Conservation (phyloP, 1,140 invertebrate genomes). For the Saccostrea glomerata region DNA sequence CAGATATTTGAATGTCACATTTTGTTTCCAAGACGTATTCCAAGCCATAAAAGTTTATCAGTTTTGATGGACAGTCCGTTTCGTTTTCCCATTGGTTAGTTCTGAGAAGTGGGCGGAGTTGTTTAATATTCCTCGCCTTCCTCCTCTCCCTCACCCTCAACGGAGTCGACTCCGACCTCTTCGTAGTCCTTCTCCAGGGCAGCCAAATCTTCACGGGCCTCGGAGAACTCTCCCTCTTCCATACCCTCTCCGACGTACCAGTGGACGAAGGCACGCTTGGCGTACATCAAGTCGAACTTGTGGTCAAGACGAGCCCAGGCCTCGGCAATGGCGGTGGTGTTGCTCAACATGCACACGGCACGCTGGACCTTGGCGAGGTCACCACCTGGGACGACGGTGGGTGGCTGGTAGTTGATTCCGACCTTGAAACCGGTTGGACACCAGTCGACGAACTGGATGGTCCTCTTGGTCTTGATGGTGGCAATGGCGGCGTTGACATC, state of each 20-base stretch:
- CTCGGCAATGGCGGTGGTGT: slow-evolving; percentile 90
- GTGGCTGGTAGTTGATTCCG: slow-evolving; percentile 84
- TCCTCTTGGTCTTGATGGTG: slow-evolving; percentile 87
- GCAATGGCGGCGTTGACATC: slow-evolving; percentile 93
- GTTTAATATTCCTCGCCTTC: slow-evolving; percentile 82
- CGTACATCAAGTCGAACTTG: slow-evolving; percentile 84
- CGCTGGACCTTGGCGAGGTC: slow-evolving; percentile 85
- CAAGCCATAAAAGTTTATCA: slow-evolving; percentile 1
- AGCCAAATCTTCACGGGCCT: slow-evolving; percentile 85
- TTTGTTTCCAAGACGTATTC: neutral
- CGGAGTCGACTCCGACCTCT: slow-evolving; percentile 87
- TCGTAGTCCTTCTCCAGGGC: slow-evolving; percentile 86
- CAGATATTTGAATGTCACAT: slow-evolving; percentile 27
- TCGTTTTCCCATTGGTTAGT: slow-evolving; percentile 13
- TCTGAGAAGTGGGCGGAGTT: neutral
- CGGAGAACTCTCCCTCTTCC: slow-evolving; percentile 88
- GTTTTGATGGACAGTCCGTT: slow-evolving; percentile 20
- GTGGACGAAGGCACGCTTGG: slow-evolving; percentile 80
- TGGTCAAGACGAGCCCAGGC: slow-evolving; percentile 82
- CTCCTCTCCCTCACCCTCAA: slow-evolving; percentile 82
- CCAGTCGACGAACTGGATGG: slow-evolving; percentile 73
- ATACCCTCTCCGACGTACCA: slow-evolving; percentile 83
- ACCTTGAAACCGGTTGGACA: slow-evolving; percentile 72
- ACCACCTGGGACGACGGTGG: slow-evolving; percentile 84
- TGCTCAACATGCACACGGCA: slow-evolving; percentile 84